Evolutionary conservation across 2,888 invertebrate species (phyloP).

Genomic region (Synergus itoensis): DNA sequence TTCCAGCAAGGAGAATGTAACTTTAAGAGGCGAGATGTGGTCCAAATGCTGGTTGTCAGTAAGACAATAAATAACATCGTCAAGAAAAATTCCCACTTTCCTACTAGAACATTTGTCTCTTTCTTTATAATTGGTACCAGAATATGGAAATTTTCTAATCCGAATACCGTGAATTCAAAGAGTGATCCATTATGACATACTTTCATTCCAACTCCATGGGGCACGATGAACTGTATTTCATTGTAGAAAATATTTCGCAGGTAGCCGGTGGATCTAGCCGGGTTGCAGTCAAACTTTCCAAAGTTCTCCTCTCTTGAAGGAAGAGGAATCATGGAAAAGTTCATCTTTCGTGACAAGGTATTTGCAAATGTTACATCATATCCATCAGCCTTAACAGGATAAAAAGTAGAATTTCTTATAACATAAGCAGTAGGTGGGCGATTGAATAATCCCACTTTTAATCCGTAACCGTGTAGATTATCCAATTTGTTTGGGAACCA

Average conservation of each 20-base stretch:
- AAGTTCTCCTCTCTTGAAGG: background rate
- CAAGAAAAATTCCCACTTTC: background rate
- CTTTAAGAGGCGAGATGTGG: background rate
- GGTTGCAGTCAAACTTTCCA: background rate
- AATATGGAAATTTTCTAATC: background rate
- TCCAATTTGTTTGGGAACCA: background rate
- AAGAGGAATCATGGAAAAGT: background rate
- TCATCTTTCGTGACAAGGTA: background rate
- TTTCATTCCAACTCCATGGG: background rate
- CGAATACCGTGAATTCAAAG: background rate
- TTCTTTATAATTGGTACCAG: background rate
- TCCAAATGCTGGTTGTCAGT: background rate
- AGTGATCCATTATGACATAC: background rate
- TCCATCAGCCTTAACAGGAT: background rate
- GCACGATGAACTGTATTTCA: background rate
- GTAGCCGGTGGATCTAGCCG: background rate
- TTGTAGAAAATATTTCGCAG: background rate
- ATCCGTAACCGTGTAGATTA: background rate
- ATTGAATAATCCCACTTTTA: conserved; percentile 3
- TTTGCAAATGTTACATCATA: background rate
- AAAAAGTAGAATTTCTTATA: background rate
- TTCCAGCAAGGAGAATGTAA: background rate
- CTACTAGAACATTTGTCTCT: background rate
- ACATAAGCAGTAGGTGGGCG: conserved; percentile 18
- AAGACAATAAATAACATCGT: background rate